Percentiles rank a stretch among this genome's conserved stretches.
phyloP scores from a whole-genome alignment of 2,797 vertebrate genomes.

The Neosalanx taihuensis region DNA sequence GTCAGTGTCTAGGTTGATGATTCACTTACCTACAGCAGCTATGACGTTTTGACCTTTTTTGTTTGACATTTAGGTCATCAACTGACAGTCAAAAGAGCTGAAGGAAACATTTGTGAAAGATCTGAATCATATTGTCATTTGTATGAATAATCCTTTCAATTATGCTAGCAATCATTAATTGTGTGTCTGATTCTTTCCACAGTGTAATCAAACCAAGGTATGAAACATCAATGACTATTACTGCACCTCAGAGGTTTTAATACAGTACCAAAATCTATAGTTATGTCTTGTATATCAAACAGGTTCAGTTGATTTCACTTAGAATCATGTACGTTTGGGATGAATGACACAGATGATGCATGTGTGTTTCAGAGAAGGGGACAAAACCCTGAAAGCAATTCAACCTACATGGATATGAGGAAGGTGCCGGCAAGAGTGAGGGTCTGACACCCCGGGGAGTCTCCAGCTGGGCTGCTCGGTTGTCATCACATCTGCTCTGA shows the following conservation, averaged over 20 bases:
- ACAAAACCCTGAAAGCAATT: background rate
- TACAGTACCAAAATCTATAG: too few species aligned
- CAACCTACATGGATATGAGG: constrained; percentile 55
- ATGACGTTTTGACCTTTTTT: constrained; percentile 30
- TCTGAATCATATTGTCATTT: too few species aligned
- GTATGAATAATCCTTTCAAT: too few species aligned
- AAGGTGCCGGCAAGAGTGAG: constrained; percentile 19
- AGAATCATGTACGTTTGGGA: background rate
- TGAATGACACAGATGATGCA: background rate
- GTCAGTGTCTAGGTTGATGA: constrained; percentile 23
- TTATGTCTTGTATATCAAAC: background rate
- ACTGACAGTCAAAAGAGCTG: too few species aligned
- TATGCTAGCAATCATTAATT: background rate
- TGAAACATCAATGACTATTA: background rate
- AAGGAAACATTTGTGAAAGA: too few species aligned
- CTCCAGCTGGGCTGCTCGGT: too few species aligned
- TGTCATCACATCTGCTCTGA: too few species aligned
- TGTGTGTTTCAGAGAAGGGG: constrained; percentile 41
- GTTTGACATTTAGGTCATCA: background rate
- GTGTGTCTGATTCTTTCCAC: background rate
- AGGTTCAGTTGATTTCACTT: background rate
- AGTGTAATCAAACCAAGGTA: background rate
- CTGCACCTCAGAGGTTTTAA: background rate
- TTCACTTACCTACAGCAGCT: constrained; percentile 38
- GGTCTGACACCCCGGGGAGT: background rate